Evolutionary conservation across 2,888 invertebrate genomes (phyloP).

Genomic region (Trissoscelio sp.): DNA sequence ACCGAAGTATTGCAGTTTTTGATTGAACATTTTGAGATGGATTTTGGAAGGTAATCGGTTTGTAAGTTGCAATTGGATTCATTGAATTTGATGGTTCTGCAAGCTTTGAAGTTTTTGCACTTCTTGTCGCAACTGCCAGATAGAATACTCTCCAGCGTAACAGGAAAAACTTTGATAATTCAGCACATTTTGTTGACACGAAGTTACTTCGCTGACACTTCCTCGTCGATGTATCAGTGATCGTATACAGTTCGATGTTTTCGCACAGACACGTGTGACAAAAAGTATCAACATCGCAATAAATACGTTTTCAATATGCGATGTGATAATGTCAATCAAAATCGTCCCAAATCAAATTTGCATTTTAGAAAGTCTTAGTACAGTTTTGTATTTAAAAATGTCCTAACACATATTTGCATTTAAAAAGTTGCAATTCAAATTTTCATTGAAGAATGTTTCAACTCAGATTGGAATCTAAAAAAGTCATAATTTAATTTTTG

Average conservation of each 20-base stretch:
- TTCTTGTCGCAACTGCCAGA: constrained; percentile 41
- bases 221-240: constrained; percentile 30
- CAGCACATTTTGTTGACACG: constrained; percentile 46
- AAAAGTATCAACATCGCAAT: constrained; percentile 29
- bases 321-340: too few relatives aligned
- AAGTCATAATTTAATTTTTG: too few relatives aligned
- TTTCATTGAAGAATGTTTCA: too few relatives aligned
- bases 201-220: constrained; percentile 19
- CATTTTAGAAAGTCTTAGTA: too few relatives aligned
- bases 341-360: too few relatives aligned
- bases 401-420: too few relatives aligned
- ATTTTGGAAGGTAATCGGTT: neutral
- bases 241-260: constrained; percentile 6
- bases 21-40: neutral
- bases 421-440: too few relatives aligned
- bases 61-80: neutral
- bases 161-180: constrained; percentile 50
- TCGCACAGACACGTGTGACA: constrained; percentile 7
- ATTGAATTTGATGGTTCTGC: constrained; percentile 20
- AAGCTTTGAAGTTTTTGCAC: constrained; percentile 73
- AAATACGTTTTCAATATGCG: constrained; percentile 6
- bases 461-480: too few relatives aligned
- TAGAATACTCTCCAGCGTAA: neutral
- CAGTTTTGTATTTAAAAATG: too few relatives aligned
- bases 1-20: neutral